These are phyloP conservation scores for Drosophila sp. DNA, from an alignment of 1,140 invertebrate genomes.

Conservation along the genomic window DNA sequence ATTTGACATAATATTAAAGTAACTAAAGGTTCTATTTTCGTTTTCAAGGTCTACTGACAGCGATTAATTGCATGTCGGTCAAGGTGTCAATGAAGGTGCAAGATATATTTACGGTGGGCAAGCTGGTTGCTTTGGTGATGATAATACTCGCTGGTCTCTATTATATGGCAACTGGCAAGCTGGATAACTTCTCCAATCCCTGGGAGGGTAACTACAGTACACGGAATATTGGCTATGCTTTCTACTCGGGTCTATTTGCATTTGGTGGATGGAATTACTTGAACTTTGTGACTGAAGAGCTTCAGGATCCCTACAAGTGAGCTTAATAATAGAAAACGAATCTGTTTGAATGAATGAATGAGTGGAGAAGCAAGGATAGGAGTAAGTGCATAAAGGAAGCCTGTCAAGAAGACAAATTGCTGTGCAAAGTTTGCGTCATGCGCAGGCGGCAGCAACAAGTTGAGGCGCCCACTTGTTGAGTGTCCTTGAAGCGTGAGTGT, in stretches of 20 bases:
- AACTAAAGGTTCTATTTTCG: conserved; percentile 19
- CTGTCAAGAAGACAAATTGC: conserved; percentile 58
- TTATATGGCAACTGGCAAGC: conserved; percentile 89
- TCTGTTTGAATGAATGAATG: conserved; percentile 6
- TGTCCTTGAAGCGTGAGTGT: conserved; percentile 53
- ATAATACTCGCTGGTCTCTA: conserved; percentile 93
- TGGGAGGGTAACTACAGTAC: conserved; percentile 89
- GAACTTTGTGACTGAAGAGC: conserved; percentile 97
- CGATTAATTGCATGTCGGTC: conserved; percentile 94
- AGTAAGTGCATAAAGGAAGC: conserved; percentile 1
- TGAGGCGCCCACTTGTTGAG: conserved; percentile 66
- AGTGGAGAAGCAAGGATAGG: background rate
- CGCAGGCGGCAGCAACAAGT: conserved; percentile 70
- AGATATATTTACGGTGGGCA: conserved; percentile 95
- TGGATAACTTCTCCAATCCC: conserved; percentile 89
- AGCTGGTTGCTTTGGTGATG: conserved; percentile 92
- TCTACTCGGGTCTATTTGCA: conserved; percentile 98
- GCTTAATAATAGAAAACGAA: conserved; percentile 48
- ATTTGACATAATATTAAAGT: background rate
- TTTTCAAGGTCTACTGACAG: conserved; percentile 91
- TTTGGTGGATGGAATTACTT: conserved; percentile 98
- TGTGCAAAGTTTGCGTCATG: conserved; percentile 59
- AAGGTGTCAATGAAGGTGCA: conserved; percentile 95
- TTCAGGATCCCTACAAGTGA: conserved; percentile 96
- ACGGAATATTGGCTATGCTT: conserved; percentile 90